A percentile compares a stretch with the other conserved stretches of the same genome.
phyloP scores from a whole-genome alignment of 1,140 invertebrate species.

The Formica exsecta region DNA sequence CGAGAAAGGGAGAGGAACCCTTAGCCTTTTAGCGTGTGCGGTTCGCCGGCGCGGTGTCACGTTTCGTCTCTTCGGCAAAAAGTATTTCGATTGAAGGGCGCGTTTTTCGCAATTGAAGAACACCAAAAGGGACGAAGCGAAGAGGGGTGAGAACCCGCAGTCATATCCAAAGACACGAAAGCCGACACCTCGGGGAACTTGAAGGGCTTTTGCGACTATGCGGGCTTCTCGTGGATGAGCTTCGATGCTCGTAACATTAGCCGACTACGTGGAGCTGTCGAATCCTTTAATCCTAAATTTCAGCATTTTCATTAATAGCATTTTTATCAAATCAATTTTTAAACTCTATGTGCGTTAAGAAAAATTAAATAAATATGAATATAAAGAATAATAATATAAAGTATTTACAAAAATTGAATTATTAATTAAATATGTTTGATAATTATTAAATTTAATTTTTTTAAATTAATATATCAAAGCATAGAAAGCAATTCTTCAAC shows the following conservation, averaged over 20 bases:
- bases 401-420: not conserved
- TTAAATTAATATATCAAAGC: not conserved
- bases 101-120: slow-evolving; percentile 47
- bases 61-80: slow-evolving; percentile 71
- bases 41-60: slow-evolving; percentile 58
- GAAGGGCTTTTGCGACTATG: slow-evolving; percentile 66
- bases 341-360: not conserved
- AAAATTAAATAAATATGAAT: not conserved
- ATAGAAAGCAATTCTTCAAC: not conserved
- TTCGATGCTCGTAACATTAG: slow-evolving; percentile 26
- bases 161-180: slow-evolving; percentile 38
- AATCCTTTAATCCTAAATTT: not conserved
- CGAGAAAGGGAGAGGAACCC: not conserved
- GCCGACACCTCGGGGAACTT: slow-evolving; percentile 69
- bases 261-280: not conserved
- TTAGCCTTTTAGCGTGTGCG: not conserved
- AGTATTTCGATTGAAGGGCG: slow-evolving; percentile 60
- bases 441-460: slow-evolving; percentile 15
- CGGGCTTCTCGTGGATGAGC: slow-evolving; percentile 23
- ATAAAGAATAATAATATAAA: not conserved
- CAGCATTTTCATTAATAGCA: no score
- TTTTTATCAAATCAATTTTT: not conserved
- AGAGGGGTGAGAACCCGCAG: slow-evolving; percentile 48
- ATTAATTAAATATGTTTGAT: not conserved
- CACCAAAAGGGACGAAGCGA: slow-evolving; percentile 31